Base-by-base conservation (phyloP, 2,888 invertebrate species). In the Agrochola lota region DNA sequence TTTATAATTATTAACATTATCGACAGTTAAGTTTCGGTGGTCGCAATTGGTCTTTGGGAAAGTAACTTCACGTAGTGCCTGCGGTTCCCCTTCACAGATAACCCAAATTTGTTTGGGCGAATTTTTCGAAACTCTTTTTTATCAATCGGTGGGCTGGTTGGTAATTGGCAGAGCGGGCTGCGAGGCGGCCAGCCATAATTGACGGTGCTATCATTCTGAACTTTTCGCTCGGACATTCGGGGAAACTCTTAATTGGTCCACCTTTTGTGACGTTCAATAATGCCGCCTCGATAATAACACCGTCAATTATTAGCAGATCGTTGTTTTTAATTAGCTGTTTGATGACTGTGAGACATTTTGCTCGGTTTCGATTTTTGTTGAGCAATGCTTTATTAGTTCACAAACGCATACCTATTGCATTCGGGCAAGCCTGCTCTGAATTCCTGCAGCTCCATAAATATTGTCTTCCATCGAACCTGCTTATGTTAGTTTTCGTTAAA, bases 221-320 rank as follows among this genome's bases (percentile, higher is more conserved):
- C 94, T 95, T 94, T 94, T 95, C 93, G 94, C 91, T 92, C 89
- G 94, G 94, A 94, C 94, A 94, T 96, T 96, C 96, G 95, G 94
- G 95, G 96, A 96, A 96, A 96, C 93, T 95, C 93, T 96, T 96
- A 96, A 96, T 96, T 96, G 96, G 96, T 95, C 92, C 94, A 95
- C 94, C 95, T 95, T 96, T 96, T 96, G 95, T 95, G 94, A 95
- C 94, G 93, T 94, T 90, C 93, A 94, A 94, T 95, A 95, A 94
- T 91, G 94, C 96, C 96, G 96, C 95, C 93, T 92, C 92, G 94
- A 95, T 96, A 95, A 95, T 96, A 95, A 95, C 94, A 93, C 90
- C 89, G 88, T 90, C 94, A 94, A 95, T 95, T 95, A 95, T 96
- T 95, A 94, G 94, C 94, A 94, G 94, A 93, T 95, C 93, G 92